Conservation (phyloP, 1,140 invertebrate genomes). For the Lethrus apterus region DNA sequence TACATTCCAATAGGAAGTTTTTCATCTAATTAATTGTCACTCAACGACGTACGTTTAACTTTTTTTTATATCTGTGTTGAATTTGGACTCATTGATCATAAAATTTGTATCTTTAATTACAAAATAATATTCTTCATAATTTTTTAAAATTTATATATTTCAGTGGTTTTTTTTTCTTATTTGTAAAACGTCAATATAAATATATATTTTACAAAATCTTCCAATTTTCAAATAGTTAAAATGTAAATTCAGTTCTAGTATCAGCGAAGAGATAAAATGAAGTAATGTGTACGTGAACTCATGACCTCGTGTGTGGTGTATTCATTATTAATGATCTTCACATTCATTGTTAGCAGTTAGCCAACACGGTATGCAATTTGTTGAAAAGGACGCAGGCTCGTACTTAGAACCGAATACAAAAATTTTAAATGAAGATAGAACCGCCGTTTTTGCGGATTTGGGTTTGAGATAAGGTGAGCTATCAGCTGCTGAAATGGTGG, state of each 20-base stretch:
- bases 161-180: neutral
- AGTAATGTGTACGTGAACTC: slow-evolving; percentile 12
- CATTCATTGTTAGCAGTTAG: slow-evolving; percentile 19
- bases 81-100: too few relatives aligned
- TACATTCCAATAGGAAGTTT: too few relatives aligned
- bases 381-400: neutral
- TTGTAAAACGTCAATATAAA: neutral
- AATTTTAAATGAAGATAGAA: too few relatives aligned
- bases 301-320: slow-evolving; percentile 18
- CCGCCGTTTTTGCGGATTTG: too few relatives aligned
- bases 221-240: slow-evolving; percentile 1
- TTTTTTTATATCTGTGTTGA: too few relatives aligned
- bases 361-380: slow-evolving; percentile 14
- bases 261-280: neutral
- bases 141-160: neutral
- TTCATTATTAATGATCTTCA: slow-evolving; percentile 19
- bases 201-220: neutral
- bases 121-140: neutral
- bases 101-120: too few relatives aligned
- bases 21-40: too few relatives aligned
- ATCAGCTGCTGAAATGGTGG: too few relatives aligned
- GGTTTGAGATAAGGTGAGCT: too few relatives aligned
- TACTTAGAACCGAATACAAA: neutral
- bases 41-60: too few relatives aligned
- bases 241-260: neutral